Base-by-base conservation (phyloP, 2,113 vertebrate species). In the Alaudala cheleensis region DNA sequence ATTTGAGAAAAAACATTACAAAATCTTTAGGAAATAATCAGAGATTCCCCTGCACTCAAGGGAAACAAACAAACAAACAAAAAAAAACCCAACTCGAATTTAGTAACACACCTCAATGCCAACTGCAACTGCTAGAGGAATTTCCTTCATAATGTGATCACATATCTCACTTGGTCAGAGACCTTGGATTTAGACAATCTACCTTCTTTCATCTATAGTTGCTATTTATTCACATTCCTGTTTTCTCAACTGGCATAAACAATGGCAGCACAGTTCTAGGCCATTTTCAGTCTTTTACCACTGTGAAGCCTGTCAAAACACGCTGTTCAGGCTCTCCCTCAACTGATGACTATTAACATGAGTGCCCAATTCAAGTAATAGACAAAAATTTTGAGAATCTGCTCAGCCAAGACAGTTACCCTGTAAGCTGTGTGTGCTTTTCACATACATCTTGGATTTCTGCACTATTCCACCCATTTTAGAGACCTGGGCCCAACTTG, bases 121-220 rank as follows among this genome's bases (percentile, higher is more conserved):
- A 62, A 77, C 12, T 66, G 23, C 22, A 92, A 34, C 31, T 54
- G 16, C 25, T 76, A 69, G 12, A 84, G 9, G 6, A 64, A 72
- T 47, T 83, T 50, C 18, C 24, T 80, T 51, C 50, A 77, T 44
- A 50, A 56, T 21, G 9, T 24, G 7, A 94, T 62, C 28, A 28
- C 0, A 0, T 53, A 50, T 28, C 31, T 64, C 45, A 49, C n/a
- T 58, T 33, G 3, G 14, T 80, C 49, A 65, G 12, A 81, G 23
- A 79, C 25, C 25, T 22, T 51, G 23, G 31, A 65, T 37, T 74
- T n/a, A 37, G 33, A 56, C 4, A 74, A 51, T 42, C 12, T 21
- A 86, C 12, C 56, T 33, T 80, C 54, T 49, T 34, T 74, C 33
- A 56, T 19, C 11, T 17, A 20, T 33, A 66, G n/a, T 3, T 86